A percentile compares a stretch with the other conserved stretches of the same genome.
These are phyloP conservation scores for Drosophila picticornis DNA, from an alignment of 2,888 invertebrate genomes.

Conservation along the genomic window DNA sequence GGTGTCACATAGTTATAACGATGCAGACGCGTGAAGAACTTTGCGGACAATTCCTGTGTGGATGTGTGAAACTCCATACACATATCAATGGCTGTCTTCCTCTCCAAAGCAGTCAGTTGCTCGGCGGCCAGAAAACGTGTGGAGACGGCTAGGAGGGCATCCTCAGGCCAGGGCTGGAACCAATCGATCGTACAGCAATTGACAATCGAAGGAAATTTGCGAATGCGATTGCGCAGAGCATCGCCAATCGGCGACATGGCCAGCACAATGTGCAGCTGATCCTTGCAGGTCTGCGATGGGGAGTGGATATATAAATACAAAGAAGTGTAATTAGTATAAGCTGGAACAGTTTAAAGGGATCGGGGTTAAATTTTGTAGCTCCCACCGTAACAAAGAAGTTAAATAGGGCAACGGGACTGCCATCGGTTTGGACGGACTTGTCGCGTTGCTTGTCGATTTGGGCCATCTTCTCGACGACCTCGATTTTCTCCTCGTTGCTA, in stretches of 20 bases:
- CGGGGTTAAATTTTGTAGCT: neutral
- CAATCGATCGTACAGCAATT: slow-evolving; percentile 98
- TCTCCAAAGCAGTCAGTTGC: slow-evolving; percentile 90
- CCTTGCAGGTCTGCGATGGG: slow-evolving; percentile 89
- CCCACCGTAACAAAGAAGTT: slow-evolving; percentile 91
- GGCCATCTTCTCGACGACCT: slow-evolving; percentile 97
- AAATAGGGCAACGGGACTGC: slow-evolving; percentile 94
- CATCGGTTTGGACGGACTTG: slow-evolving; percentile 95
- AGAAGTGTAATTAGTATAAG: neutral
- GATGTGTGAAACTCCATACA: slow-evolving; percentile 96
- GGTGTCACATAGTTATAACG: slow-evolving; percentile 96
- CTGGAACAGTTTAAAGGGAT: too few relatives aligned
- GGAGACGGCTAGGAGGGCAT: slow-evolving; percentile 95
- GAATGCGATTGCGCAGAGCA: slow-evolving; percentile 91
- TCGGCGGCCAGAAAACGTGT: slow-evolving; percentile 92
- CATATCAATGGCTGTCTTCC: slow-evolving; percentile 92
- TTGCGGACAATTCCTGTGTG: slow-evolving; percentile 89
- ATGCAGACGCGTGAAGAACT: slow-evolving; percentile 89
- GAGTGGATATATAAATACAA: neutral
- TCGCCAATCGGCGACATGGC: slow-evolving; percentile 97
- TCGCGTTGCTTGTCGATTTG: slow-evolving; percentile 95
- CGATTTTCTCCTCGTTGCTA: slow-evolving; percentile 93
- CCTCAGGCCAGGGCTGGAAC: slow-evolving; percentile 98
- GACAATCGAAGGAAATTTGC: slow-evolving; percentile 96
- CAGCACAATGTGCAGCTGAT: slow-evolving; percentile 95